Percentiles rank a stretch among this genome's conserved stretches.
phyloP scores from a whole-genome alignment of 2,888 invertebrate genomes.

The Trichogramma evanescens region DNA sequence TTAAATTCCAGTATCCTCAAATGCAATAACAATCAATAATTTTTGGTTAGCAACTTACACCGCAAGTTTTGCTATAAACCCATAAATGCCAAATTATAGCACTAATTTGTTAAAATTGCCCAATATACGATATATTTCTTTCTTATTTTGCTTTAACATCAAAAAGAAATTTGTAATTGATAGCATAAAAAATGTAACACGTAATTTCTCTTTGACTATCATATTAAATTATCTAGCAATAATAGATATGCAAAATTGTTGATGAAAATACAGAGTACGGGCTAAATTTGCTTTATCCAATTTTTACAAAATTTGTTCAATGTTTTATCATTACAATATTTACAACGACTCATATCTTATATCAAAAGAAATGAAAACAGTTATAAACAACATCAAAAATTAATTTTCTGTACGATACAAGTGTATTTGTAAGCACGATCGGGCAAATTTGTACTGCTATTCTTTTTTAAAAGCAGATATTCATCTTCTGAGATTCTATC shows the following conservation, averaged over 20 bases:
- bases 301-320: conserved; percentile 4
- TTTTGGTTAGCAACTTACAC: conserved; percentile 15
- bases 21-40: conserved; percentile 15
- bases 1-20: neutral
- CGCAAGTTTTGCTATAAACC: neutral
- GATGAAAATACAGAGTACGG: no score
- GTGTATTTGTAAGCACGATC: conserved; percentile 9
- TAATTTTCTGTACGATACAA: conserved; percentile 10
- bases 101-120: conserved; percentile 2
- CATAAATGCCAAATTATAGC: neutral
- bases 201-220: no score
- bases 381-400: conserved; percentile 13
- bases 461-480: neutral
- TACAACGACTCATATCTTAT: conserved; percentile 10
- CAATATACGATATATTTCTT: no score
- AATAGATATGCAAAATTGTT: no score
- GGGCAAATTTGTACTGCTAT: conserved; percentile 15
- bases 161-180: no score
- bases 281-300: no score
- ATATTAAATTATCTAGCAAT: no score
- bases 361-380: no score
- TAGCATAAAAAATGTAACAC: no score
- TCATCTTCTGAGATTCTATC: no score
- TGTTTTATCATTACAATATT: conserved; percentile 8
- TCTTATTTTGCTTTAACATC: no score